These are phyloP conservation scores for Corythoichthys haematopterus DNA, from an alignment of 2,113 vertebrate genomes.

Conservation along the genomic window DNA sequence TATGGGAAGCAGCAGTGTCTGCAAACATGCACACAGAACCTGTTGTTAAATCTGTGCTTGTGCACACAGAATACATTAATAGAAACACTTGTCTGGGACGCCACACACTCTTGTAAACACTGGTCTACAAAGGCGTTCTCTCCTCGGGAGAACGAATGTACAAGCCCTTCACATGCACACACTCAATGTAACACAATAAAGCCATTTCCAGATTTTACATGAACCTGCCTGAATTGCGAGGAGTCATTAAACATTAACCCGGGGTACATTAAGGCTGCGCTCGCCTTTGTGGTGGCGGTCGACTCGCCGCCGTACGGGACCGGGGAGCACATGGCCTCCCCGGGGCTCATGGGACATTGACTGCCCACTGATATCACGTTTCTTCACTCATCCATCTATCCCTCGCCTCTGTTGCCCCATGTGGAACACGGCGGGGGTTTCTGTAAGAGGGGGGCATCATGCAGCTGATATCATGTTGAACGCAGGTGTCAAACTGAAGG, in stretches of 20 bases:
- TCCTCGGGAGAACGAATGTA: conserved; percentile 40
- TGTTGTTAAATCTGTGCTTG: conserved; percentile 64
- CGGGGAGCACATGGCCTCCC: conserved; percentile 48
- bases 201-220: conserved; percentile 63
- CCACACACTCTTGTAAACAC: conserved; percentile 59
- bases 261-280: conserved; percentile 52
- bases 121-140: conserved; percentile 29
- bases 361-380: conserved; percentile 30
- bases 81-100: conserved; percentile 60
- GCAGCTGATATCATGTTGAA: conserved; percentile 30
- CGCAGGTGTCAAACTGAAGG: too few relatives aligned
- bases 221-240: conserved; percentile 50
- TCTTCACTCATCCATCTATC: conserved; percentile 20
- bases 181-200: conserved; percentile 60
- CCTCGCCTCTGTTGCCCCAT: conserved; percentile 41
- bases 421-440: conserved; percentile 41
- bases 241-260: conserved; percentile 69
- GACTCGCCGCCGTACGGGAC: conserved; percentile 31
- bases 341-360: conserved; percentile 54
- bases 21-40: conserved; percentile 38
- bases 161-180: conserved; percentile 15
- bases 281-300: conserved; percentile 21
- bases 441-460: conserved; percentile 23
- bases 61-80: conserved; percentile 66
- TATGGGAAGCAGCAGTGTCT: too few relatives aligned